A percentile compares a stretch with the other conserved stretches of the same genome.
Evolutionary conservation across 2,113 vertebrate genomes (phyloP).

Genomic region (Ifrita kowaldi): DNA sequence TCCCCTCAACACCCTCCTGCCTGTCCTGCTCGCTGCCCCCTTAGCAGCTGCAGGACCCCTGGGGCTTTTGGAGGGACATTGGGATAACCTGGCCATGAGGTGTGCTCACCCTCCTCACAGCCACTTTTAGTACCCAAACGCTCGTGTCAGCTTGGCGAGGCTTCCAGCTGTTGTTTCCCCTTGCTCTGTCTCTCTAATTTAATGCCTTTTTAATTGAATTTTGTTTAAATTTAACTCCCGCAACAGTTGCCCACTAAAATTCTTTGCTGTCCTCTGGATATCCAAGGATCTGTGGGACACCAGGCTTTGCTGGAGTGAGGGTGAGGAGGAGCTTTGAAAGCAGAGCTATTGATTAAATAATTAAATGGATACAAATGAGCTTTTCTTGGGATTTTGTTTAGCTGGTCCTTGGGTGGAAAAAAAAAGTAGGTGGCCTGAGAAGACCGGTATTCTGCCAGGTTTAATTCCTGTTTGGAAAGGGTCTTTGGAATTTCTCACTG

Average conservation of each 20-base stretch:
- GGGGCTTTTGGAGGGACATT: not conserved
- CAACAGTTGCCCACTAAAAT: not conserved
- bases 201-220: not conserved
- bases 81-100: not conserved
- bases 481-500: not conserved
- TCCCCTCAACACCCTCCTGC: not conserved
- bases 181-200: not conserved
- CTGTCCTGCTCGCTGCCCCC: not conserved
- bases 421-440: not conserved
- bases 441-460: not conserved
- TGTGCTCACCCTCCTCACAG: not conserved
- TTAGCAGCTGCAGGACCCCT: not conserved
- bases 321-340: not conserved
- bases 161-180: not conserved
- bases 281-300: not conserved
- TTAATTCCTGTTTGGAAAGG: not conserved
- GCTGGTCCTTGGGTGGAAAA: not conserved
- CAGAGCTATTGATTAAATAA: not conserved
- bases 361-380: constrained; percentile 20
- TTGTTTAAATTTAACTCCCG: not conserved
- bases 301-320: not conserved
- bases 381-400: not conserved
- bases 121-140: not conserved
- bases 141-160: accelerated
- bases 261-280: not conserved